Percentiles rank a stretch among this genome's conserved stretches.
Conservation (phyloP, 2,797 vertebrate species). For the Urocyon cinereoargenteus region DNA sequence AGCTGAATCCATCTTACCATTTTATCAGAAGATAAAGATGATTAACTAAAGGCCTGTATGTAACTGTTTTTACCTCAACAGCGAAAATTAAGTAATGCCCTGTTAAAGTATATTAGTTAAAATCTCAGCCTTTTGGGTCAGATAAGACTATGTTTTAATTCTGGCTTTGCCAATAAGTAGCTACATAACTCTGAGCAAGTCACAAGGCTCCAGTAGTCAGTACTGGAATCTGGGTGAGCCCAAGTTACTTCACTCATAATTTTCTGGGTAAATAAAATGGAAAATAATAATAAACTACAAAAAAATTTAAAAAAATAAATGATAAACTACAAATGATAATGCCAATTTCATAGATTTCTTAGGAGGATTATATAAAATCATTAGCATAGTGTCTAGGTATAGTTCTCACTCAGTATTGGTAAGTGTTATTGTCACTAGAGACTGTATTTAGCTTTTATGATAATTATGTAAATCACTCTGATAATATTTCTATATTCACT, state of each 20-base stretch:
- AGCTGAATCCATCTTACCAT: neutral
- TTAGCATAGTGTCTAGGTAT: neutral
- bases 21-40: conserved; percentile 48
- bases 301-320: neutral
- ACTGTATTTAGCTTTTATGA: conserved; percentile 8
- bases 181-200: conserved; percentile 15
- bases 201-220: neutral
- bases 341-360: neutral
- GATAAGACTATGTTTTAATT: conserved; percentile 58
- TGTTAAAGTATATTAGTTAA: conserved; percentile 40
- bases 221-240: neutral
- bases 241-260: neutral
- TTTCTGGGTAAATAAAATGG: conserved; percentile 43
- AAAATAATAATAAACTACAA: conserved; percentile 42
- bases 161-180: neutral
- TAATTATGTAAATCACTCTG: conserved; percentile 46
- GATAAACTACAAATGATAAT: conserved; percentile 41
- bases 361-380: neutral
- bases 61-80: conserved; percentile 37
- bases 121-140: neutral
- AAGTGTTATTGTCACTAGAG: neutral
- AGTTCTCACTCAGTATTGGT: neutral
- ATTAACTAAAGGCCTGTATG: neutral
- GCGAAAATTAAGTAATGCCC: conserved; percentile 14
- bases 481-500: neutral